Conservation (phyloP, 2,888 invertebrate genomes). For the Deilephila porcellus region DNA sequence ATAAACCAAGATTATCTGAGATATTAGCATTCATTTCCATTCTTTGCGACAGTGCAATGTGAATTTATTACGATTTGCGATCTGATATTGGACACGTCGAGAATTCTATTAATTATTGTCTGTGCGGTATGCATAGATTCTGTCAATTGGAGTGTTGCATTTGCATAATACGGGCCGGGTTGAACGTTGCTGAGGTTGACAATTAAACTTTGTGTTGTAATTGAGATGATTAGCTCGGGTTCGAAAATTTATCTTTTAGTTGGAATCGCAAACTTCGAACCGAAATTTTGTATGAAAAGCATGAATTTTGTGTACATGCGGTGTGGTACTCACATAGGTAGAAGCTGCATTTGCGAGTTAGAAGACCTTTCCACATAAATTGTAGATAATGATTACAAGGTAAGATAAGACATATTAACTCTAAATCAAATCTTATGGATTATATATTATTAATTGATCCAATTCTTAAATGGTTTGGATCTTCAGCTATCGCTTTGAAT, state of each 20-base stretch:
- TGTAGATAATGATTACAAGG: too few relatives aligned
- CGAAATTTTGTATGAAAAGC: too few relatives aligned
- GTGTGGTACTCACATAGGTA: too few relatives aligned
- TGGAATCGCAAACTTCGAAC: too few relatives aligned
- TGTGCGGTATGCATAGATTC: conserved; percentile 31
- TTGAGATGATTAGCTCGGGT: background rate
- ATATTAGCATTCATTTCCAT: conserved; percentile 55
- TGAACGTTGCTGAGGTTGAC: background rate
- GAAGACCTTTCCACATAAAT: too few relatives aligned
- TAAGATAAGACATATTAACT: too few relatives aligned
- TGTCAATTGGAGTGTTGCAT: conserved; percentile 24
- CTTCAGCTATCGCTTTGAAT: too few relatives aligned
- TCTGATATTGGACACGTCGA: conserved; percentile 54
- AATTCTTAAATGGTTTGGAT: too few relatives aligned
- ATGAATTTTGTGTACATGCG: too few relatives aligned
- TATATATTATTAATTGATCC: too few relatives aligned
- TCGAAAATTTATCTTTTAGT: background rate
- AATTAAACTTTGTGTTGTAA: background rate
- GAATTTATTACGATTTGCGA: conserved; percentile 56
- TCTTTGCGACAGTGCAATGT: conserved; percentile 49
- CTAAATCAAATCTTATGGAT: too few relatives aligned
- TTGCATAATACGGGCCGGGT: background rate
- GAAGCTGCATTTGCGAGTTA: too few relatives aligned
- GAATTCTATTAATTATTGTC: conserved; percentile 55
- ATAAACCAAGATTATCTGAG: conserved; percentile 37